These are phyloP conservation scores for Clarias laeviceps DNA, from an alignment of 2,797 vertebrate genomes.

Conservation along the genomic window DNA sequence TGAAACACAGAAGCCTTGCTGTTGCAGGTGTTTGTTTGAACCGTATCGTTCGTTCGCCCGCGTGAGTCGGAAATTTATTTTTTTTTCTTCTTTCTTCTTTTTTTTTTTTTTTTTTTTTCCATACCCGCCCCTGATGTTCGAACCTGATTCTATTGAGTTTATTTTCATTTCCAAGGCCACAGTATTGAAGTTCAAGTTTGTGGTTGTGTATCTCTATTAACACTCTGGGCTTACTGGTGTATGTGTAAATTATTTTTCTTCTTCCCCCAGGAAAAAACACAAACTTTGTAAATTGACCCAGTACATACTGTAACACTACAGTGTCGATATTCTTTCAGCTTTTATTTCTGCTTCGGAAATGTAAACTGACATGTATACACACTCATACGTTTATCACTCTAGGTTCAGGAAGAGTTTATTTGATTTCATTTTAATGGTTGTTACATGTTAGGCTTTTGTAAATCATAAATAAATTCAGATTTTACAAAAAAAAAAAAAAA, in stretches of 20 bases:
- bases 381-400: conserved; percentile 51
- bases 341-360: conserved; percentile 54
- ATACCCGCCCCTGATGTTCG: conserved; percentile 66
- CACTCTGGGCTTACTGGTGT: conserved; percentile 63
- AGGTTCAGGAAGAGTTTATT: conserved; percentile 60
- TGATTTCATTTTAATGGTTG: conserved; percentile 64
- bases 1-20: conserved; percentile 51
- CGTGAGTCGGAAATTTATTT: neutral
- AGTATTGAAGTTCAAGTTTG: conserved; percentile 43
- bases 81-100: conserved; percentile 48
- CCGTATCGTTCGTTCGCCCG: conserved; percentile 4
- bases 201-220: conserved; percentile 28
- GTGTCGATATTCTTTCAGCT: conserved; percentile 50
- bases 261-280: conserved; percentile 52
- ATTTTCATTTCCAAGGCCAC: conserved; percentile 4
- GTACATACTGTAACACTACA: conserved; percentile 49
- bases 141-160: conserved; percentile 59
- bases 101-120: conserved; percentile 54
- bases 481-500: conserved; percentile 72
- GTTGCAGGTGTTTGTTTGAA: conserved; percentile 76
- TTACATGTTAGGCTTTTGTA: conserved; percentile 80
- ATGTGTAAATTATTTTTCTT: conserved; percentile 66
- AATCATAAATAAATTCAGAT: conserved; percentile 85
- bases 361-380: conserved; percentile 59
- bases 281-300: conserved; percentile 56